Conservation (phyloP, 1,140 invertebrate species). For the Pogonomyrmex barbatus region DNA sequence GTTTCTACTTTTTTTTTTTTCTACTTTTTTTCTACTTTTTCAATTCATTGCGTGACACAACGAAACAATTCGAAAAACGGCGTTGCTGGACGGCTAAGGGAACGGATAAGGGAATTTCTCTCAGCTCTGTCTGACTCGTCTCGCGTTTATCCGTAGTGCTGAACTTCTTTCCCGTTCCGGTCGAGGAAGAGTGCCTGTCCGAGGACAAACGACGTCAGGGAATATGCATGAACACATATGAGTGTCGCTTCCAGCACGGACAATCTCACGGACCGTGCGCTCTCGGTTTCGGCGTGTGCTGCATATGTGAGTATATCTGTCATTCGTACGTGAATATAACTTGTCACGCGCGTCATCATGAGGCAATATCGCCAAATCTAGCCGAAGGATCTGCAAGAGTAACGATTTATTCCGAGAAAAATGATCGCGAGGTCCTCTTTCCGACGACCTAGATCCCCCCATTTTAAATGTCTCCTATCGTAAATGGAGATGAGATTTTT, state of each 20-base stretch:
- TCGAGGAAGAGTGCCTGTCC: constrained; percentile 91
- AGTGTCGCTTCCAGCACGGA: constrained; percentile 92
- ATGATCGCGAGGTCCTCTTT: not conserved
- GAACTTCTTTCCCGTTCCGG: constrained; percentile 92
- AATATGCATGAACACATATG: constrained; percentile 93
- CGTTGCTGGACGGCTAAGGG: not conserved
- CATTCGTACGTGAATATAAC: constrained; percentile 13
- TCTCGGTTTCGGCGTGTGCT: constrained; percentile 95
- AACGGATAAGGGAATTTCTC: not conserved
- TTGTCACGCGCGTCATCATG: not conserved
- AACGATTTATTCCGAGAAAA: not conserved
- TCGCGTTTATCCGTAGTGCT: constrained; percentile 86
- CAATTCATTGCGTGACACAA: not conserved
- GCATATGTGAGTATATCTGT: constrained; percentile 91
- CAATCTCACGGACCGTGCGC: constrained; percentile 92
- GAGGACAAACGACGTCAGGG: constrained; percentile 90
- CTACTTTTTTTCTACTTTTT: not conserved
- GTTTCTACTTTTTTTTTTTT: too few relatives aligned
- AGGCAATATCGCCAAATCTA: constrained; percentile 14
- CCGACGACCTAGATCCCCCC: too few relatives aligned
- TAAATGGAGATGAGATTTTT: not conserved
- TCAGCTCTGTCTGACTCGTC: not conserved
- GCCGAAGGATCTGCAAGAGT: too few relatives aligned
- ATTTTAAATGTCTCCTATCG: not conserved
- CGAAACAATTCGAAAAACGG: not conserved